Evolutionary conservation across 2,888 invertebrate species (phyloP), one percentile per base, ranked within the genome.

Genomic region (Agrotis segetum): DNA sequence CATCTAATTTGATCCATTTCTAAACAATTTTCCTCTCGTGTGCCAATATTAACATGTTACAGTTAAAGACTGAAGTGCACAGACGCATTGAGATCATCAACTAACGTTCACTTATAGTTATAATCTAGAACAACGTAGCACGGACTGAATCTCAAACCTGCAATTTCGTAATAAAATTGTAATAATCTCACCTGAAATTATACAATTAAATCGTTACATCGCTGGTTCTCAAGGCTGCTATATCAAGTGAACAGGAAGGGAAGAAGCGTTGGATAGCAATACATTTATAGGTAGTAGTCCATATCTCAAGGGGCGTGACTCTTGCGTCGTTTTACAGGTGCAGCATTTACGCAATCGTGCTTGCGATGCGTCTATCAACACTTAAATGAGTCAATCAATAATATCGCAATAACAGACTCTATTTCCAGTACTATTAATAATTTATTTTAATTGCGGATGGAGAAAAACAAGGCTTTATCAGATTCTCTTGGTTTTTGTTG

Each of bases 221-320:
- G 60, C 67, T 68, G 19, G 70, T 40, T 3, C 79, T 70, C 91
- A 92, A 92, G 91, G 91, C 84, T 85, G 79, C 59, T 53, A 59
- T 77, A 82, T 89, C 90, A 90, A 86, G 87, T 89, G 88, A 93
- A 87, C 88, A 92, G 94, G 93, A 94, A 94, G 92, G 88, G 73
- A 81, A 81, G 85, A 87, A 83, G 87, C 88, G 83, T 87, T 90
- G 90, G 88, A 90, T 87, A 87, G 83, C 63, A 81, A 68, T 82
- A 83, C 92, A 92, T 91, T 91, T 89, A 87, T 91, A 91, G n/a
- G n/a, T n/a, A n/a, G 87, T 78, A 40, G 62, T 67, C 78, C 61
- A 76, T 74, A 74, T 80, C 74, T 79, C 73, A 77, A 79, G 82
- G 83, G 90, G 90, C 88, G 88, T 87, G 88, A 83, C 88, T 86